Evolutionary conservation across 2,888 invertebrate genomes (phyloP).

Genomic region (Sarcophaga caerulescens): DNA sequence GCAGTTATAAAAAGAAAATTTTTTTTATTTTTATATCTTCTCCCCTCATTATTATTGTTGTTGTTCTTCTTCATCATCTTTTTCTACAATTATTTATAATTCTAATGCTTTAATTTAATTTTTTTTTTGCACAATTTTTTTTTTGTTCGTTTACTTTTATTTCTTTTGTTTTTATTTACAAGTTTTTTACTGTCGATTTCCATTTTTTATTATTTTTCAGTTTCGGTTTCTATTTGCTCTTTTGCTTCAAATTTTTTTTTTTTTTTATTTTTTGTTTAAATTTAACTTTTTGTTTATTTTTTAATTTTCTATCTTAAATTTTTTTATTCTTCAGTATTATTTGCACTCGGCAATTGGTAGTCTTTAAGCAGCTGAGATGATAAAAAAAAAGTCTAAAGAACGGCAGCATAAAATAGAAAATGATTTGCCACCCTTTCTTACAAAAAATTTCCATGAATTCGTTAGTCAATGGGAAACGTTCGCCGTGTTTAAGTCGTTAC

Average conservation of each 20-base stretch:
- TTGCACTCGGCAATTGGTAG: conserved; percentile 33
- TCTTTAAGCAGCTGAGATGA: background rate
- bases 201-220: background rate
- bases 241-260: background rate
- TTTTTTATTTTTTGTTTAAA: background rate
- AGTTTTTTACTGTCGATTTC: background rate
- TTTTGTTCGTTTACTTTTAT: background rate
- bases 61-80: background rate
- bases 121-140: background rate
- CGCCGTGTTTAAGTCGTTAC: conserved; percentile 41
- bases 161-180: conserved; percentile 5
- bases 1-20: background rate
- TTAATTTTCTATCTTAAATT: conserved; percentile 19
- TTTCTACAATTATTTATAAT: background rate
- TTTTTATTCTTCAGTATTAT: conserved; percentile 36
- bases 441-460: conserved; percentile 20
- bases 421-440: conserved; percentile 43
- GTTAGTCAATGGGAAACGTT: conserved; percentile 51
- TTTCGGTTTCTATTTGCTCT: background rate
- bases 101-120: background rate
- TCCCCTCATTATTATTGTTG: background rate
- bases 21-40: background rate
- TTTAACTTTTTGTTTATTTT: background rate
- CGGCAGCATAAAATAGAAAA: background rate
- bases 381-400: conserved; percentile 18